phyloP scores from a whole-genome alignment of 53 echinoderm and acorn worm genomes.

The Luidia sarsii region DNA sequence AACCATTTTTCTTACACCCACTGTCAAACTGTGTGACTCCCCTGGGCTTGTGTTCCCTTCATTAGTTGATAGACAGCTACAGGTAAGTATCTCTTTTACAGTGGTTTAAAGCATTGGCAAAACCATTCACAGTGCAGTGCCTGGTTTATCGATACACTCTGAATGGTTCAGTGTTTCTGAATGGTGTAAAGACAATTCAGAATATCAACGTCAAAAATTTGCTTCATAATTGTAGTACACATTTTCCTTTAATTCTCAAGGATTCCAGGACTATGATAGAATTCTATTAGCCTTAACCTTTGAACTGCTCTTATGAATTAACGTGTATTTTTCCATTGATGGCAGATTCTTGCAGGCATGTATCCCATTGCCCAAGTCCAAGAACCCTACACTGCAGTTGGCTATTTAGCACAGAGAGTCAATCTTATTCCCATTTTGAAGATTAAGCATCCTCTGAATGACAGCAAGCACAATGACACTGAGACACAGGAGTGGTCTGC shows the following conservation, averaged over 20 bases:
- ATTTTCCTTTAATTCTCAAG: too few species aligned
- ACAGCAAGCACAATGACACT: constrained; percentile 53
- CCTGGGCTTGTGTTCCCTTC: constrained; percentile 97
- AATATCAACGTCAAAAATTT: too few species aligned
- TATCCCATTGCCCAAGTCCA: constrained; percentile 95
- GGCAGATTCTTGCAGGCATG: constrained; percentile 92
- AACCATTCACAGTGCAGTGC: too few species aligned
- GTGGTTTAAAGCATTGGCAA: neutral
- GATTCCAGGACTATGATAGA: too few species aligned
- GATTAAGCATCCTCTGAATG: constrained; percentile 80
- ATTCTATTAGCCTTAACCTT: too few species aligned
- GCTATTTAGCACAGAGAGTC: constrained; percentile 93
- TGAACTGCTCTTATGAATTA: too few species aligned
- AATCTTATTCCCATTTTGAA: constrained; percentile 81
- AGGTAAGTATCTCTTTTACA: constrained; percentile 70
- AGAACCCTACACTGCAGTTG: constrained; percentile 95
- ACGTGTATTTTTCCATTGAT: too few species aligned
- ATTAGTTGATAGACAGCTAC: constrained; percentile 87
- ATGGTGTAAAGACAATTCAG: too few species aligned
- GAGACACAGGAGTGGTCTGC: constrained; percentile 80
- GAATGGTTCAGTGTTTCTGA: too few species aligned
- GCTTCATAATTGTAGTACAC: too few species aligned
- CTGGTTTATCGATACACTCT: too few species aligned
- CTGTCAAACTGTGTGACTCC: constrained; percentile 95
- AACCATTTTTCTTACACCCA: constrained; percentile 95